A percentile compares a stretch with the other conserved stretches of the same genome.
phyloP scores from a whole-genome alignment of 1,140 invertebrate genomes.

The Rhopalosiphum maidis region DNA sequence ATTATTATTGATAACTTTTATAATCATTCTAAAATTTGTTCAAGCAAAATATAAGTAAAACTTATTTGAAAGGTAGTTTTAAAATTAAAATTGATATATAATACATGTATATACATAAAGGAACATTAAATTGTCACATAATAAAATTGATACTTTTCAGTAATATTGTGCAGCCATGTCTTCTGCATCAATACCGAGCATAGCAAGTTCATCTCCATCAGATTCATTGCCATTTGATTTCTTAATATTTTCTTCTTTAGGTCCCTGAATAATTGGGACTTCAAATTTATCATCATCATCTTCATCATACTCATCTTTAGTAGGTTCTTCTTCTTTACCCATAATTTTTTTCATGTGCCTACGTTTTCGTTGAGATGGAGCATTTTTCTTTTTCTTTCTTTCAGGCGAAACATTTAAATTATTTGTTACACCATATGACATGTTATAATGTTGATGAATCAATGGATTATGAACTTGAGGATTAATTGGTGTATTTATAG shows the following conservation, averaged over 20 bases:
- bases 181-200: slow-evolving; percentile 73
- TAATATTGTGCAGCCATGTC: slow-evolving; percentile 70
- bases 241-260: slow-evolving; percentile 52
- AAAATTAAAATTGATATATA: slow-evolving; percentile 19
- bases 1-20: neutral
- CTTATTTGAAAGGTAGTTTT: neutral
- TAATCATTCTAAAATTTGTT: neutral
- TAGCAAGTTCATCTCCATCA: slow-evolving; percentile 71
- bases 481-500: neutral
- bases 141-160: slow-evolving; percentile 1
- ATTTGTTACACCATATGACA: neutral
- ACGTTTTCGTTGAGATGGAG: slow-evolving; percentile 60
- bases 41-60: neutral
- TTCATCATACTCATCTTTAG: slow-evolving; percentile 45
- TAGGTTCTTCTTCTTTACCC: slow-evolving; percentile 54
- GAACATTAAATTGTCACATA: neutral
- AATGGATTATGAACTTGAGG: slow-evolving; percentile 39
- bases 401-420: neutral
- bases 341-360: slow-evolving; percentile 59
- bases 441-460: slow-evolving; percentile 19
- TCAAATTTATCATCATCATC: slow-evolving; percentile 48
- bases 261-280: slow-evolving; percentile 8
- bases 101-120: slow-evolving; percentile 10
- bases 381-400: slow-evolving; percentile 60
- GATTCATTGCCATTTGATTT: slow-evolving; percentile 62